A percentile compares a stretch with the other conserved stretches of the same genome.
Evolutionary conservation across 2,113 vertebrate genomes (phyloP).

Genomic region (Hippocampus comes): DNA sequence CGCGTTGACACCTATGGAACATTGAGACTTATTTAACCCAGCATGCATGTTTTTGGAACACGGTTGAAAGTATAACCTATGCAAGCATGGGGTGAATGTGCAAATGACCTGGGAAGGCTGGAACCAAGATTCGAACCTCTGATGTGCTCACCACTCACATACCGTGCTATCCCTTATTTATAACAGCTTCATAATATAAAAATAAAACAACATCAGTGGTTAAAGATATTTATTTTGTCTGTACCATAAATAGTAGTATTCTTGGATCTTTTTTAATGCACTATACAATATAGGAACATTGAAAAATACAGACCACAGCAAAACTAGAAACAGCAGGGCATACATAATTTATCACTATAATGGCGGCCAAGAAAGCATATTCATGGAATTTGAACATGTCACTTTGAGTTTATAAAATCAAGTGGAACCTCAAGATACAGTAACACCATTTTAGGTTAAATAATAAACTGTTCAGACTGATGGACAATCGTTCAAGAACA

Average conservation of each 20-base stretch:
- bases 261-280: conserved; percentile 37
- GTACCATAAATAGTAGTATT: conserved; percentile 37
- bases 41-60: neutral
- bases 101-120: neutral
- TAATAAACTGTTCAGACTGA: neutral
- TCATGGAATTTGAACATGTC: neutral
- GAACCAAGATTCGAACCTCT: neutral
- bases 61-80: neutral
- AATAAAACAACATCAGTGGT: conserved; percentile 24
- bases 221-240: conserved; percentile 53
- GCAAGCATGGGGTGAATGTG: neutral
- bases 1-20: neutral
- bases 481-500: neutral
- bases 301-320: conserved; percentile 41
- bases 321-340: neutral
- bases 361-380: neutral
- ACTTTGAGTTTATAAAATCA: neutral
- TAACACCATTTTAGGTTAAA: too few relatives aligned
- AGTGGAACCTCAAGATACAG: neutral
- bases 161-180: neutral
- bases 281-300: conserved; percentile 58
- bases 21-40: neutral
- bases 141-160: neutral
- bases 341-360: neutral
- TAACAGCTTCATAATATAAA: neutral